Base-by-base conservation (phyloP, 2,113 vertebrate species). In the Callocephalon fimbriatum region DNA sequence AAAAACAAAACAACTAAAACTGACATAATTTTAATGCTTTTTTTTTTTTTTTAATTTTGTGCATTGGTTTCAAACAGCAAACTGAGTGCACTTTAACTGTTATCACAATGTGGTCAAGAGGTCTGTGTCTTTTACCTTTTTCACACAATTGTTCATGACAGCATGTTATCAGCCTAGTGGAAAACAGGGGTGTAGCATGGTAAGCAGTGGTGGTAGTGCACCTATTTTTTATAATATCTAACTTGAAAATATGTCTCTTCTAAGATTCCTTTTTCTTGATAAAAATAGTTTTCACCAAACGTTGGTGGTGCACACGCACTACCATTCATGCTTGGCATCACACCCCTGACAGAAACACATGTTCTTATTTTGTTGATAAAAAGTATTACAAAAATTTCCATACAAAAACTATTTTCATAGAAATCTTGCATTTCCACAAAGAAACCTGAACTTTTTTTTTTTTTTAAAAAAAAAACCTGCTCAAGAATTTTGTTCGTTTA, bases 361-460 rank as follows among this genome's bases (percentile, higher is more conserved):
- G 98, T 98, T 98, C 97, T 97, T 98, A 97, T 98, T 98, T 99
- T 98, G 98, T 99, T 99, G 98, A 99, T 99, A 99, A 99, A 99
- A 99, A 99, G 99, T 98, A 99, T 99, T 99, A 99, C 98, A 99
- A 99, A 99, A 98, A 98, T 98, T 98, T 99, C 98, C 98, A 98
- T 99, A 99, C 99, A 99, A 99, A 99, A 99, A 99, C 98, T 98
- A 99, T 98, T 99, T 98, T 98, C 98, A 99, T 99, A 99, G 98
- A 99, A 99, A 99, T 99, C 98, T 99, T 99, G 99, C 98, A 99
- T 99, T 99, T 99, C 98, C 98, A 99, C 99, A 99, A 99, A 98
- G 99, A 99, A 99, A 99, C 98, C 98, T 99, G 98, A 99, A 99
- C 98, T 98, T 98, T 98, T 98, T 98, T 98, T 98, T 98, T 93